These are phyloP conservation scores for Malurus cyaneus DNA, from an alignment of 2,113 vertebrate genomes.

Conservation along the genomic window DNA sequence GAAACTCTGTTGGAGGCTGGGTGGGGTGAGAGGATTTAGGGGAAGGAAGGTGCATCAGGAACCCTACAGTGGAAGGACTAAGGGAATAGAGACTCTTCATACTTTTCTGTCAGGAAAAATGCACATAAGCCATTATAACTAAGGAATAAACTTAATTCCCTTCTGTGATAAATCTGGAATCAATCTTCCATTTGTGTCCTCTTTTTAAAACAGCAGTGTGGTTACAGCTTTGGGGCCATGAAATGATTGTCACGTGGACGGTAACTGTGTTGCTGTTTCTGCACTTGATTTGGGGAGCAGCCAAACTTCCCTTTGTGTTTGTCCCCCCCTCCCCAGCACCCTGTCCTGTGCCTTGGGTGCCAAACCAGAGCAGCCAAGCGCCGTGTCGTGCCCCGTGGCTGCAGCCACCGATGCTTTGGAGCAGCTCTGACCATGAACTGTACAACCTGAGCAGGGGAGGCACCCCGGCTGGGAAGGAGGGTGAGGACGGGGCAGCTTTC, in stretches of 20 bases:
- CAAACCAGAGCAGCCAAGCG: not conserved
- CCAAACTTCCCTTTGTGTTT: not conserved
- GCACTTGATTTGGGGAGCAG: not conserved
- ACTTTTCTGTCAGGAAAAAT: slow-evolving; percentile 5
- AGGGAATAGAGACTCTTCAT: not conserved
- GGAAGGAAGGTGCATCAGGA: not conserved
- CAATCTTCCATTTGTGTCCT: slow-evolving; percentile 32
- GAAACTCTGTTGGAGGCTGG: not conserved
- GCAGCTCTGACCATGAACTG: not conserved
- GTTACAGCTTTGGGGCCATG: not conserved
- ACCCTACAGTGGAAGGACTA: not conserved
- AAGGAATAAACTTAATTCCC: slow-evolving; percentile 36
- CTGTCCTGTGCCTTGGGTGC: not conserved
- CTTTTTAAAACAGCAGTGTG: not conserved
- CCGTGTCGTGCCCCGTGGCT: not conserved
- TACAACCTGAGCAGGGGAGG: fast-evolving
- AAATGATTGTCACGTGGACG: not conserved
- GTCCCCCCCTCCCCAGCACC: not conserved
- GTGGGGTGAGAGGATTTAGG: no score
- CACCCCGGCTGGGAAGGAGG: fast-evolving
- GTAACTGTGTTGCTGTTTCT: not conserved
- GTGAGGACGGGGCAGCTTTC: not conserved
- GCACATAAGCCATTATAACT: slow-evolving; percentile 34
- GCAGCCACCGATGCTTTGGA: not conserved
- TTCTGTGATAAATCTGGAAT: slow-evolving; percentile 37